Conservation (phyloP, 2,888 invertebrate species). For the Megaustenia siamemsis region DNA sequence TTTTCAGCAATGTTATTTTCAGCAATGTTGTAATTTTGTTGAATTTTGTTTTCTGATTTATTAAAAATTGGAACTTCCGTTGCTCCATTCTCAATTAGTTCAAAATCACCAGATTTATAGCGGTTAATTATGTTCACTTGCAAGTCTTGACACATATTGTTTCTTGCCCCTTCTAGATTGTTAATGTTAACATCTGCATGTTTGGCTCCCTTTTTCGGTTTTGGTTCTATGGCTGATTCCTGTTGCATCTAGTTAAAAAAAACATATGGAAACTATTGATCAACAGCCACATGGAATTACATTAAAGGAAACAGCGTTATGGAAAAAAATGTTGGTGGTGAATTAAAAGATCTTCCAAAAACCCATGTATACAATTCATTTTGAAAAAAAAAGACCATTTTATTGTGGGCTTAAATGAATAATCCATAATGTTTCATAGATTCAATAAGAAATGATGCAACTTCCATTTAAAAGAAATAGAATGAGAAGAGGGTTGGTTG, state of each 20-base stretch:
- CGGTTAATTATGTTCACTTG: background rate
- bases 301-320: too few species aligned
- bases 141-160: background rate
- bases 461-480: too few species aligned
- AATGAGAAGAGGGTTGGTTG: too few species aligned
- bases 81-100: background rate
- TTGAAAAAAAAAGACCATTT: too few species aligned
- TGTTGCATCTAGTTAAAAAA: background rate
- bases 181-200: background rate
- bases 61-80: background rate
- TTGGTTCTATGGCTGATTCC: conserved; percentile 1
- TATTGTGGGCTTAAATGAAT: too few species aligned
- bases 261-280: background rate
- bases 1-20: background rate
- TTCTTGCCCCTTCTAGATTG: background rate
- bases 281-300: background rate
- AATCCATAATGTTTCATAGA: too few species aligned
- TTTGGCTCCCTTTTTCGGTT: conserved; percentile 1
- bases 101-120: too few species aligned
- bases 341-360: too few species aligned
- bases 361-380: too few species aligned
- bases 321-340: too few species aligned
- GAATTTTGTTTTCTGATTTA: background rate
- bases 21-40: background rate
- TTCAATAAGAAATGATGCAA: too few species aligned